Conservation (phyloP, 2,113 vertebrate genomes). For the Pelusios castaneus region DNA sequence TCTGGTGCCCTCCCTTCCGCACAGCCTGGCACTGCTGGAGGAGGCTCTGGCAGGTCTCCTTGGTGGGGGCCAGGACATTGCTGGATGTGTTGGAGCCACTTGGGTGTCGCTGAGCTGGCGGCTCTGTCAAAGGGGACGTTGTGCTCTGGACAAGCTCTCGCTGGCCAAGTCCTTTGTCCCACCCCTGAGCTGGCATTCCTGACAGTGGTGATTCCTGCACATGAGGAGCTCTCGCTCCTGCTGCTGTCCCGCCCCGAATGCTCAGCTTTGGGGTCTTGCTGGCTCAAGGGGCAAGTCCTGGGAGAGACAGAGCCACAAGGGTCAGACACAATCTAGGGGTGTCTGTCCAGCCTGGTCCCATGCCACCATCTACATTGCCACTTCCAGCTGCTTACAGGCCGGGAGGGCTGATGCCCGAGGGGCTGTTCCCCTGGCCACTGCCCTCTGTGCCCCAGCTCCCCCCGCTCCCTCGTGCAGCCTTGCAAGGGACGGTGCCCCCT, state of each 20-base stretch:
- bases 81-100: background rate
- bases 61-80: background rate
- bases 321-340: too few relatives aligned
- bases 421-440: too few relatives aligned
- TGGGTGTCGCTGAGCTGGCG: background rate
- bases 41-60: background rate
- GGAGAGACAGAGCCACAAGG: background rate
- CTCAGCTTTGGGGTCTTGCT: background rate
- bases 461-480: background rate
- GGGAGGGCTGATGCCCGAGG: too few relatives aligned
- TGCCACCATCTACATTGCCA: too few relatives aligned
- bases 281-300: background rate
- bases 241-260: background rate
- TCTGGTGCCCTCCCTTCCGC: accelerated
- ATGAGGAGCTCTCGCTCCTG: too few relatives aligned
- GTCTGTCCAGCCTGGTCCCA: too few relatives aligned
- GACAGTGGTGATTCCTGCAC: background rate
- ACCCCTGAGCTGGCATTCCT: background rate
- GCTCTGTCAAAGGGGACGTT: background rate
- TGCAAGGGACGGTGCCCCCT: background rate
- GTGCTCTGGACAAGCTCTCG: background rate
- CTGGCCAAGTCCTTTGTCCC: background rate
- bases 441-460: background rate
- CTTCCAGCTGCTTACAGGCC: too few relatives aligned
- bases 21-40: background rate